Base-by-base conservation (phyloP, 1,140 invertebrate genomes). In the Papilio aristodemus region DNA sequence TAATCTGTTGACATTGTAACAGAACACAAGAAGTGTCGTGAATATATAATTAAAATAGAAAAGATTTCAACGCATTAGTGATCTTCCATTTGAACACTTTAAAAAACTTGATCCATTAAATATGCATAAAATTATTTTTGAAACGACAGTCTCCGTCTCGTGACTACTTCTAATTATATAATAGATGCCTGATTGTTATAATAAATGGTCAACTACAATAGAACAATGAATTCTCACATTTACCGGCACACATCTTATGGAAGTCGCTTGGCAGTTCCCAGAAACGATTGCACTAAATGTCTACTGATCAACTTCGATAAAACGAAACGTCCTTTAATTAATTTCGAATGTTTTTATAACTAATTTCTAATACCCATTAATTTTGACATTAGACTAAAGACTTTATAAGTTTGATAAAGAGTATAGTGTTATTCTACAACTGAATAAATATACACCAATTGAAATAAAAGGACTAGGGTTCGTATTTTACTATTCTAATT, bases 221-320 rank as follows among this genome's bases (percentile, higher is more conserved):
- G 86, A 89, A 90, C 88, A 90, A 90, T 89, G 81, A 79, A 71
- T 78, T 88, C 86, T 77, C 86, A 89, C 85, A 86, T 84, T 83
- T 80, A 81, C 68, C 54, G 70, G 68, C 71, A 77, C 71, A 79
- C 72, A 80, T 79, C 73, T 77, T 73, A 69, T 71, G 68, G 59
- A 67, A 11, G 5, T 22, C 46, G 19, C 46, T 54, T 14, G 14
- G 27, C 19, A 14, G 14, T 66, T 66, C 63, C n/a, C 25, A 66
- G 41, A 66, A 66, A 46, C 22, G n/a, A 43, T 43, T 25, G 19
- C 46, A 54, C 63, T 68, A 69, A 67, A 66, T 60, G 38, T 72
- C 70, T 71, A 75, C 74, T 64, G 69, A 71, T 73, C 58, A 66
- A 66, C 27, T 32, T 54, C 2, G 3, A 54, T 54, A 54, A 10